These are phyloP conservation scores for Dione juno DNA, from an alignment of 2,888 invertebrate genomes.

Conservation along the genomic window DNA sequence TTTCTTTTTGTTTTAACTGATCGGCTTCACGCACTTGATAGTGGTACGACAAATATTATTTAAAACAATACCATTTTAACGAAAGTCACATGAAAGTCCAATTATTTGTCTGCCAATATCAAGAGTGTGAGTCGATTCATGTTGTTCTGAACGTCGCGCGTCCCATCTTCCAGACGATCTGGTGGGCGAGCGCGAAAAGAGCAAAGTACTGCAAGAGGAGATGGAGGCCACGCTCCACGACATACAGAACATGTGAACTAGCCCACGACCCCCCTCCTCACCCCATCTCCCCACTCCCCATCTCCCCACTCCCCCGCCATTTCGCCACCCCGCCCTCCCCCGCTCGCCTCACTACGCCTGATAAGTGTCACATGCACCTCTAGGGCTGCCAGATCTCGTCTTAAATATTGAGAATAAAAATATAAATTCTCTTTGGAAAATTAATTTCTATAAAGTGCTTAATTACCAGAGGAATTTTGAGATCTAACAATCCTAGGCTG, in stretches of 20 bases:
- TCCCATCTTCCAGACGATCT: constrained; percentile 93
- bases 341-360: constrained; percentile 46
- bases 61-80: not conserved
- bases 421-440: not conserved
- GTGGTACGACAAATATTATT: not conserved
- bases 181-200: constrained; percentile 96
- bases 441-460: not conserved
- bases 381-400: constrained; percentile 19
- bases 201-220: constrained; percentile 98
- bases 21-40: constrained; percentile 49
- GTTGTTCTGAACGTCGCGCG: constrained; percentile 78
- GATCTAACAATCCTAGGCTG: constrained; percentile 17
- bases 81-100: not conserved
- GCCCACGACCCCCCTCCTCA: constrained; percentile 55
- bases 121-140: constrained; percentile 54
- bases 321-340: constrained; percentile 47
- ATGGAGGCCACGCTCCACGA: constrained; percentile 99
- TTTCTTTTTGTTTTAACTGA: constrained; percentile 59
- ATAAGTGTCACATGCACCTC: constrained; percentile 32
- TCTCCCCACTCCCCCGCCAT: constrained; percentile 47
- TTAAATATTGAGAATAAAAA: not conserved
- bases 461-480: not conserved
- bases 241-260: constrained; percentile 98
- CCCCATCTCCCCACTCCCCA: constrained; percentile 53
- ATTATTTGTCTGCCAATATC: constrained; percentile 25